Conservation (phyloP, 2,113 vertebrate genomes). For the Tamias sibiricus region DNA sequence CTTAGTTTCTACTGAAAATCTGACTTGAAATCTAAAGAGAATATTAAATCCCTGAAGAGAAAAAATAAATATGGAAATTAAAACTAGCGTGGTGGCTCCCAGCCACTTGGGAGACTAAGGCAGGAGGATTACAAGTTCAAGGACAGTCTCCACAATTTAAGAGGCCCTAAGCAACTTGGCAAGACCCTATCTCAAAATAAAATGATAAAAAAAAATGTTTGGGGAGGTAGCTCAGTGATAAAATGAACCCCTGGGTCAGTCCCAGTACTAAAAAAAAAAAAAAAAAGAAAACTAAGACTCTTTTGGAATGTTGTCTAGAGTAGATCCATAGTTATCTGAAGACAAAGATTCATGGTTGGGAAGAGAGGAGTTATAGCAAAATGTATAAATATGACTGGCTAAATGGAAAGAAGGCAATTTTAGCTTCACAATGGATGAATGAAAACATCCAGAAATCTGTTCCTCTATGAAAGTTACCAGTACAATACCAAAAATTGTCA, state of each 20-base stretch:
- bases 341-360: not conserved
- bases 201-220: no score
- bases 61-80: not conserved
- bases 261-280: not conserved
- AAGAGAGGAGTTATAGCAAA: not conserved
- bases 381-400: not conserved
- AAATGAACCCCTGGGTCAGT: no score
- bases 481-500: not conserved
- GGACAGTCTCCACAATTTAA: no score
- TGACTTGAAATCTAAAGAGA: not conserved
- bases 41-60: not conserved
- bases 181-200: no score
- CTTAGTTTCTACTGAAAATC: not conserved
- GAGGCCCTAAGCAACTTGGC: no score
- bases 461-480: not conserved
- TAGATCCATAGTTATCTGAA: not conserved
- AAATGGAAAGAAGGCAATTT: not conserved
- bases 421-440: not conserved
- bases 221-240: no score
- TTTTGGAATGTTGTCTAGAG: not conserved
- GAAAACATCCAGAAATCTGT: not conserved
- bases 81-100: no score
- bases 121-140: no score
- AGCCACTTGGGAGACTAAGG: no score
- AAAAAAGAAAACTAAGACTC: not conserved